A percentile compares a stretch with the other conserved stretches of the same genome.
These are phyloP conservation scores for Erpetoichthys calabaricus DNA, from an alignment of 2,797 vertebrate genomes.

Conservation along the genomic window DNA sequence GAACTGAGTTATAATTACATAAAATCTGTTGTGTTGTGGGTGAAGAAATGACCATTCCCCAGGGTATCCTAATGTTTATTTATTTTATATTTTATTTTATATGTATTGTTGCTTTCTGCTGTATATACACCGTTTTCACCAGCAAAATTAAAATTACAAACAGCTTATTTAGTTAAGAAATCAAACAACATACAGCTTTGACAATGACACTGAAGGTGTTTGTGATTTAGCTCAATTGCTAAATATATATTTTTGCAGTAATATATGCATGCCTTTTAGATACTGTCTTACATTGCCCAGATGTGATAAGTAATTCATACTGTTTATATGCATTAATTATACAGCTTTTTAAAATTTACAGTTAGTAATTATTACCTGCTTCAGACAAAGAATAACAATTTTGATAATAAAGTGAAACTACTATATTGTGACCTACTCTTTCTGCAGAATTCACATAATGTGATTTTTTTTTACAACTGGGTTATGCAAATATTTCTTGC, in stretches of 20 bases:
- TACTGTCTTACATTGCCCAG: neutral
- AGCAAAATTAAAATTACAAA: no score
- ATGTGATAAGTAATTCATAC: conserved; percentile 11
- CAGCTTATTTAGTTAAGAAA: no score
- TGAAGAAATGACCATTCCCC: no score
- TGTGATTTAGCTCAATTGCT: conserved; percentile 1
- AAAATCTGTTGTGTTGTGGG: no score
- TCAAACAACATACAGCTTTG: neutral
- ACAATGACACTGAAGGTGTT: neutral
- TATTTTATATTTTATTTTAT: no score
- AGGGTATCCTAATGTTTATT: no score
- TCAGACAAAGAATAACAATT: neutral
- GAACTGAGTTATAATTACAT: no score
- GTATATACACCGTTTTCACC: no score
- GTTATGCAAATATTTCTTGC: neutral
- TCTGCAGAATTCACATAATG: no score
- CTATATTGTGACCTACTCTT: no score
- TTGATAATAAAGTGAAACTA: neutral
- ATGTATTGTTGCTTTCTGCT: no score
- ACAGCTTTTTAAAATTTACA: conserved; percentile 1
- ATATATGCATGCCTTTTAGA: conserved; percentile 9
- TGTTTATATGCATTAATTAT: conserved; percentile 11
- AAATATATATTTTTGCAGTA: conserved; percentile 2
- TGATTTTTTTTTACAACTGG: neutral
- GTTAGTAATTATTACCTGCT: conserved; percentile 10